These are phyloP conservation scores for Plecturocebus donacophilus DNA, from an alignment of 2,113 vertebrate species.

Conservation along the genomic window DNA sequence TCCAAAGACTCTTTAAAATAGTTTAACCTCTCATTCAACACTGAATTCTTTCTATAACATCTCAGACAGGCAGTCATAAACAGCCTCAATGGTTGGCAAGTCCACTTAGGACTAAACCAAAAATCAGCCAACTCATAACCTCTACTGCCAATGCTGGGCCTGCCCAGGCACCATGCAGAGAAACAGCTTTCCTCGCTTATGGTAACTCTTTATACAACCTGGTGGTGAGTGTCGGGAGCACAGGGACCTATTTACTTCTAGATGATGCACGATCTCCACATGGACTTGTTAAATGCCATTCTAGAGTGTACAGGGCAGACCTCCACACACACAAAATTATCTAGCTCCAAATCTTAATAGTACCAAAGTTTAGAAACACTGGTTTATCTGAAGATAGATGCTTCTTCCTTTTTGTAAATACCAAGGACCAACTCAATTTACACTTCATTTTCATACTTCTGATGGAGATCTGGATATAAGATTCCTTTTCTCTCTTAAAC, in stretches of 20 bases:
- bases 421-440: background rate
- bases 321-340: background rate
- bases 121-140: background rate
- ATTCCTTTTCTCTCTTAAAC: background rate
- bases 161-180: background rate
- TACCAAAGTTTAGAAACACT: accelerated
- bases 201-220: background rate
- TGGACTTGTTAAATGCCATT: background rate
- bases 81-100: background rate
- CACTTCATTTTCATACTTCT: background rate
- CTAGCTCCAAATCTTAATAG: background rate
- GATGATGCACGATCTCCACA: accelerated
- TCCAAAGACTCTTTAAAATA: background rate
- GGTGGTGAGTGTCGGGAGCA: background rate
- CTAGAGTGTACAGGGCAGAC: background rate
- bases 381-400: background rate
- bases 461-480: background rate
- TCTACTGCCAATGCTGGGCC: background rate
- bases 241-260: background rate
- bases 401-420: background rate
- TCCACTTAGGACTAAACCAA: background rate
- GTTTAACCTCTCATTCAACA: background rate
- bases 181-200: background rate
- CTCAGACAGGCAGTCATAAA: background rate
- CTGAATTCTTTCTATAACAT: background rate